These are phyloP conservation scores for Schmidtea mediterranea DNA, from an alignment of 1,140 invertebrate genomes.

Conservation along the genomic window DNA sequence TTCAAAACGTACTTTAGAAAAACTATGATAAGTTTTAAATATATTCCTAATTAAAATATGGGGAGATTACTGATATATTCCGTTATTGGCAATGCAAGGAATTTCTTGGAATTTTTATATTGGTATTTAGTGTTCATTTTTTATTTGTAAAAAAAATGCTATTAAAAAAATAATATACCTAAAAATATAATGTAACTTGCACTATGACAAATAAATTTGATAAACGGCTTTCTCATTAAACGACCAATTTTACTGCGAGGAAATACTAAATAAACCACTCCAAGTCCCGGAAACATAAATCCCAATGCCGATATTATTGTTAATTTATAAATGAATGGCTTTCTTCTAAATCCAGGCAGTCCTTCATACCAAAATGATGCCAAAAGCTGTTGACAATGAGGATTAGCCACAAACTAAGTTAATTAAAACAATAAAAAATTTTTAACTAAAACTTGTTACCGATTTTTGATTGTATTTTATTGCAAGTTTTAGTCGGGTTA, in stretches of 20 bases:
- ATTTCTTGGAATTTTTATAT: no score
- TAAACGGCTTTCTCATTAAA: conserved; percentile 82
- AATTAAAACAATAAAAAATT: not conserved
- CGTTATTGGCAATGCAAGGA: no score
- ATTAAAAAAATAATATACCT: no score
- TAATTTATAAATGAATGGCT: conserved; percentile 53
- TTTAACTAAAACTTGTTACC: conserved; percentile 31
- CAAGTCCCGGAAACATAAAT: conserved; percentile 68
- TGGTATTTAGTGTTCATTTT: no score
- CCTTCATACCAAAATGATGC: conserved; percentile 96
- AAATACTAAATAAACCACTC: conserved; percentile 63
- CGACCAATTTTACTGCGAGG: conserved; percentile 66
- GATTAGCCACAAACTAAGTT: conserved; percentile 77
- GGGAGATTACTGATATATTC: no score
- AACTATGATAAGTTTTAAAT: no score
- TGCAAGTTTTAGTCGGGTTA: conserved; percentile 74
- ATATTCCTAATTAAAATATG: no score
- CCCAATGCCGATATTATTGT: conserved; percentile 68
- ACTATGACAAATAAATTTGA: conserved; percentile 93
- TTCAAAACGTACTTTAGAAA: no score
- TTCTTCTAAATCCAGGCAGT: conserved; percentile 73
- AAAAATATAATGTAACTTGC: conserved; percentile 87
- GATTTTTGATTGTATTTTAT: conserved; percentile 91
- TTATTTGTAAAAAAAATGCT: no score
- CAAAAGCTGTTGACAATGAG: conserved; percentile 83